These are phyloP conservation scores for Rhinichthys klamathensis DNA, from an alignment of 2,113 vertebrate genomes.

Conservation along the genomic window DNA sequence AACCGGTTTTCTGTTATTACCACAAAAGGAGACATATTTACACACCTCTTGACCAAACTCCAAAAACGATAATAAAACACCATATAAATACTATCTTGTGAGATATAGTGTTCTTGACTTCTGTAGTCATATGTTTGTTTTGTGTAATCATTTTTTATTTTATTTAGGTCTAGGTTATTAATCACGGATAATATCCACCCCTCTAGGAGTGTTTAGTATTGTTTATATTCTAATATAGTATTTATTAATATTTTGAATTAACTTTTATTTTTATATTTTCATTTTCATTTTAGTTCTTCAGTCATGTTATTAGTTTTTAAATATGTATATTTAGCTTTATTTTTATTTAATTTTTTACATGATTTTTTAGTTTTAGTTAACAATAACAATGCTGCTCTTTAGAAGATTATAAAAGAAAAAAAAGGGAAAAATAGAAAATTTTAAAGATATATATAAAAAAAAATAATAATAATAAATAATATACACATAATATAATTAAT, in stretches of 20 bases:
- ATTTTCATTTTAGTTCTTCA: not conserved
- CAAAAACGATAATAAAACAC: not conserved
- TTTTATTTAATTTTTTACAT: not conserved
- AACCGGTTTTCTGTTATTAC: not conserved
- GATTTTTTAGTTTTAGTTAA: not conserved
- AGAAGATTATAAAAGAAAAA: not conserved
- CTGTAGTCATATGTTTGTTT: not conserved
- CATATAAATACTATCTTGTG: not conserved
- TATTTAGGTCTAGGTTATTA: not conserved
- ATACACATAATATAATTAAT: too few relatives aligned
- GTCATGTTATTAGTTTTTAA: not conserved
- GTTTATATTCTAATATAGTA: not conserved
- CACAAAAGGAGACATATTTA: not conserved
- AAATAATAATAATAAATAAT: too few relatives aligned
- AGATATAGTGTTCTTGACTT: not conserved
- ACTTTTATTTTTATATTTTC: not conserved
- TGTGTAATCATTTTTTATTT: not conserved
- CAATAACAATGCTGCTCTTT: not conserved
- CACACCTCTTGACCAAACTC: not conserved
- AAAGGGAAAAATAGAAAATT: too few relatives aligned
- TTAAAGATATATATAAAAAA: too few relatives aligned
- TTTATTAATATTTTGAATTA: not conserved
- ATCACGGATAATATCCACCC: not conserved
- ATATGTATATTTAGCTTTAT: not conserved
- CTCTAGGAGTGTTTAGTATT: not conserved